phyloP scores from a whole-genome alignment of 1,140 invertebrate species.

The Antheraea mylitta region DNA sequence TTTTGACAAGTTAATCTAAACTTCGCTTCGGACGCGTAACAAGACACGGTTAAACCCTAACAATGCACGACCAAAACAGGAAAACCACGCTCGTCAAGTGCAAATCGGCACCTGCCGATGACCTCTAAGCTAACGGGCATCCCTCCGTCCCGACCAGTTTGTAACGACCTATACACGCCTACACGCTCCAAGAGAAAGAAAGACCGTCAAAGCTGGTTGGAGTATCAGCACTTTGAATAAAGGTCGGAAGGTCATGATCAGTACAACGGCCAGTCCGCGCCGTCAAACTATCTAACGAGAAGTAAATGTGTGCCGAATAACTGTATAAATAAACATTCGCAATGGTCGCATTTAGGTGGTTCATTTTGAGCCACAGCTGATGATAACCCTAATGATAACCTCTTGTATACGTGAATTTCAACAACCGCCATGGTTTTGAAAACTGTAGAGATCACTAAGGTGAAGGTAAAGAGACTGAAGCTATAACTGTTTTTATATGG shows the following conservation, averaged over 20 bases:
- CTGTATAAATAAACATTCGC: conserved; percentile 67
- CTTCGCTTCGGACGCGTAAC: conserved; percentile 28
- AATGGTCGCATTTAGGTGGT: conserved; percentile 58
- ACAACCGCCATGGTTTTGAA: neutral
- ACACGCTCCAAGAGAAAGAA: conserved; percentile 26
- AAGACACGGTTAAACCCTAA: conserved; percentile 55
- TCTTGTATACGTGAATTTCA: neutral
- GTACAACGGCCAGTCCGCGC: conserved; percentile 55
- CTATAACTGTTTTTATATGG: neutral
- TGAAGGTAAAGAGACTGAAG: neutral
- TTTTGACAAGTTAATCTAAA: neutral
- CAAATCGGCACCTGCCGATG: conserved; percentile 74
- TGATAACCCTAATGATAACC: conserved; percentile 41
- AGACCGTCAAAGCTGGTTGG: conserved; percentile 26
- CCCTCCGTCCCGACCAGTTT: conserved; percentile 28
- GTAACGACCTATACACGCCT: neutral
- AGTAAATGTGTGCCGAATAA: conserved; percentile 67
- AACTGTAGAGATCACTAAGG: neutral
- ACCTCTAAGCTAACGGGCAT: conserved; percentile 67
- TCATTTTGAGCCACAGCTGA: conserved; percentile 21
- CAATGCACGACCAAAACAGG: conserved; percentile 70
- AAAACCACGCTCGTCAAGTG: conserved; percentile 64
- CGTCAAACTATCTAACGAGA: conserved; percentile 40
- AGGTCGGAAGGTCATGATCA: conserved; percentile 69
- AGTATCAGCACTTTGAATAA: conserved; percentile 59